Base-by-base conservation (phyloP, 2,113 vertebrate species). In the Heterocephalus glaber region DNA sequence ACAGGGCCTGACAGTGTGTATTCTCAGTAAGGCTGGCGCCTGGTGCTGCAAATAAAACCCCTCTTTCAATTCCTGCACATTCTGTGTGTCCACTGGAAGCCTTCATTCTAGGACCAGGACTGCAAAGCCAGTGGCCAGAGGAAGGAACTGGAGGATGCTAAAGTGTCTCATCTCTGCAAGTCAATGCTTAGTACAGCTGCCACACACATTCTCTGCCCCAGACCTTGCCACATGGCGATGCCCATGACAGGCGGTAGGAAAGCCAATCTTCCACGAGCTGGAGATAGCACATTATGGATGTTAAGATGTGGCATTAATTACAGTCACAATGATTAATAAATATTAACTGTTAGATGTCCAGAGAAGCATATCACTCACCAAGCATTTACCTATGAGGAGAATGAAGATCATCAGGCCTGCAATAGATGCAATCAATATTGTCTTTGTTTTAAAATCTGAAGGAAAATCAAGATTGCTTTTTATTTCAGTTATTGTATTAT, bases 301-400 rank as follows among this genome's bases (percentile, higher is more conserved):
- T 10, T 1, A 0, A 70, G 4, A 2, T 33, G 26, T 30, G 20
- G 30, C 20, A 1, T 9, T 5, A 20, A 28, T 1, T 1, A 2
- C 52, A 3, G 7, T 3, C 47, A 0, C 0, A 3, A 14, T 20
- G 1, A n/a, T 3, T 0, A 0, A 7, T 4, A 16, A 9, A 10
- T 9, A 3, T 13, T 7, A 1, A 54, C 60, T 26, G 30, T 1
- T n/a, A 68, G 2, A 38, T 35, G 3, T 17, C 22, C 38, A 6
- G 56, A 12, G 12, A 33, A 56, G 19, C 28, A 1, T 0, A 1
- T 2, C 3, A 60, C n/a, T 13, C 28, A 35, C 22, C 54, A 33
- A 7, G 41, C 5, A 1, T 0, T 44, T 3, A 38, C 58, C 8
- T 9, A 4, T 35, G 5, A 30, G 35, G 30, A 63, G 19, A 14